phyloP scores from a whole-genome alignment of 2,888 invertebrate species.

The Patella depressa region DNA sequence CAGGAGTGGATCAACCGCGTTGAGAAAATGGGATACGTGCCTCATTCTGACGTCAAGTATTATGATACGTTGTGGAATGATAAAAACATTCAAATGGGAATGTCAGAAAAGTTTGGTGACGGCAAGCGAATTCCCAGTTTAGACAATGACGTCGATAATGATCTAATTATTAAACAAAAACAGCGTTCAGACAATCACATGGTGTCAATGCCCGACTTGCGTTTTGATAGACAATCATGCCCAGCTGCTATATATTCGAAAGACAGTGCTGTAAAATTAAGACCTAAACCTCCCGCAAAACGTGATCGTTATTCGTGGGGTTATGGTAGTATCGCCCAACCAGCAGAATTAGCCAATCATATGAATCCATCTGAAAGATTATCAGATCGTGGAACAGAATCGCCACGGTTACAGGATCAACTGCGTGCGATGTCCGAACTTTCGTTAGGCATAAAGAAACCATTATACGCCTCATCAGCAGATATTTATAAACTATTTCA shows the following conservation, averaged over 20 bases:
- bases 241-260: not conserved
- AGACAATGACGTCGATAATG: not conserved
- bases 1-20: not conserved
- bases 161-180: not conserved
- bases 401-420: constrained; percentile 34
- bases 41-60: constrained; percentile 1
- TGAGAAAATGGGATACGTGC: constrained; percentile 2
- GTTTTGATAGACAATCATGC: not conserved
- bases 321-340: constrained; percentile 21
- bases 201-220: constrained; percentile 31
- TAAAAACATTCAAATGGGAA: constrained; percentile 8
- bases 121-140: not conserved
- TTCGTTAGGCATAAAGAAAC: constrained; percentile 48
- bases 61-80: not conserved
- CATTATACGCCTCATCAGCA: constrained; percentile 59
- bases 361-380: constrained; percentile 16
- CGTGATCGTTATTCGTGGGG: constrained; percentile 30
- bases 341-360: constrained; percentile 20
- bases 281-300: not conserved
- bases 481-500: constrained; percentile 63
- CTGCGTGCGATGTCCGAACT: constrained; percentile 41
- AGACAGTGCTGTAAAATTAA: not conserved
- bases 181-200: not conserved
- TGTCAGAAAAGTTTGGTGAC: not conserved
- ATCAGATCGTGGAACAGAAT: constrained; percentile 27